These are phyloP conservation scores for Drosophila willistoni DNA, from an alignment of 1,140 invertebrate species.

Conservation along the genomic window DNA sequence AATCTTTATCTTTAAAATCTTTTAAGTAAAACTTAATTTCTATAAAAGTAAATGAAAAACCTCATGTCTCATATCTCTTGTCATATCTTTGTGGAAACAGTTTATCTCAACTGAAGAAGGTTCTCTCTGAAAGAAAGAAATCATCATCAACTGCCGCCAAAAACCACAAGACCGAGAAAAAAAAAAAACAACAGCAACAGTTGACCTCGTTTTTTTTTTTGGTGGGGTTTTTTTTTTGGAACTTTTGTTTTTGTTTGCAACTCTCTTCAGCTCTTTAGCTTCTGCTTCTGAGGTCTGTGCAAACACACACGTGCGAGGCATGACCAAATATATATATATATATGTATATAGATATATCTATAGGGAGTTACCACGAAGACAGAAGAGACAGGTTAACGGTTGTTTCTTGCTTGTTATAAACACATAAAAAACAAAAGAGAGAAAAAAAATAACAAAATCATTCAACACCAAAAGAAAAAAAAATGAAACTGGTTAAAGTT, in stretches of 20 bases:
- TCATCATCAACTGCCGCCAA: constrained; percentile 12
- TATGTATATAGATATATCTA: constrained; percentile 9
- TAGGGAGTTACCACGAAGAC: constrained; percentile 21
- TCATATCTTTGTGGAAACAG: too few species aligned
- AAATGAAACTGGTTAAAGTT: constrained; percentile 58
- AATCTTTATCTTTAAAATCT: too few species aligned
- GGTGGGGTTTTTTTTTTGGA: constrained; percentile 26
- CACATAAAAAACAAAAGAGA: constrained; percentile 34
- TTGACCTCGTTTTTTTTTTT: constrained; percentile 26
- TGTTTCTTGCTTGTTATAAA: constrained; percentile 43
- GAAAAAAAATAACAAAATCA: constrained; percentile 27
- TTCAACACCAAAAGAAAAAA: constrained; percentile 18
- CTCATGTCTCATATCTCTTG: too few species aligned
- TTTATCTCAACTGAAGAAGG: not conserved
- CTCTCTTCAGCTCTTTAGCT: constrained; percentile 30
- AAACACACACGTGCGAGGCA: constrained; percentile 52
- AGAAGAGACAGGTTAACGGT: constrained; percentile 62
- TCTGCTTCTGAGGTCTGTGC: constrained; percentile 19
- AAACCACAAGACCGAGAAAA: constrained; percentile 11
- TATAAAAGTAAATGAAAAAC: too few species aligned
- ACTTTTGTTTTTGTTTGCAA: constrained; percentile 60
- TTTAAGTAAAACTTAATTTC: too few species aligned
- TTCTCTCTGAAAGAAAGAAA: not conserved
- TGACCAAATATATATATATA: constrained; percentile 27
- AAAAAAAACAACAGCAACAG: constrained; percentile 3